A percentile compares a stretch with the other conserved stretches of the same genome.
phyloP scores from a whole-genome alignment of 1,140 invertebrate species.

The Bactericera cockerelli region DNA sequence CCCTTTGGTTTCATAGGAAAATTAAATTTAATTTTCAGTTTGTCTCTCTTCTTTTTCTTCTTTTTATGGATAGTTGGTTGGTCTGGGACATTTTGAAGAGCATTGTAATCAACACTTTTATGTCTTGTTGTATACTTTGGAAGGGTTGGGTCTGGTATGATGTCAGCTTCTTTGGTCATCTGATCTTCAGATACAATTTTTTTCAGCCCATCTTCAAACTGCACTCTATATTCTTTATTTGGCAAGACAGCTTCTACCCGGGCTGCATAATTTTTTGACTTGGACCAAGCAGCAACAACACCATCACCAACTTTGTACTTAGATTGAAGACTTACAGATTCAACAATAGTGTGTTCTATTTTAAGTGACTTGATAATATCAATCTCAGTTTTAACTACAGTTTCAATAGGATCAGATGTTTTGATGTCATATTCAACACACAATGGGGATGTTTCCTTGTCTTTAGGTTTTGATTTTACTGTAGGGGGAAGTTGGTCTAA shows the following conservation, averaged over 20 bases:
- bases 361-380: too few species aligned
- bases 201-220: constrained; percentile 3
- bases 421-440: not conserved
- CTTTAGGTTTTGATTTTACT: not conserved
- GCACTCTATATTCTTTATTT: not conserved
- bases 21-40: not conserved
- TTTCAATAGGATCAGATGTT: not conserved
- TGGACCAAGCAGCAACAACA: not conserved
- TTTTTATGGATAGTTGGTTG: not conserved
- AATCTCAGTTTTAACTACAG: not conserved
- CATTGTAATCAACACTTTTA: not conserved
- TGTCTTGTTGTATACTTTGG: constrained; percentile 1
- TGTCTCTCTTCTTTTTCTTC: not conserved
- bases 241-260: constrained; percentile 3
- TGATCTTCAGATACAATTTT: constrained; percentile 6
- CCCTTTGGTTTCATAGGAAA: not conserved
- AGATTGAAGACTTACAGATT: not conserved
- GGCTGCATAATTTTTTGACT: not conserved
- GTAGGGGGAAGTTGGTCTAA: not conserved
- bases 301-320: not conserved
- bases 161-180: not conserved
- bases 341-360: not conserved
- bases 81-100: not conserved
- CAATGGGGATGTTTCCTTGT: not conserved
- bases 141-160: not conserved